Percentiles rank a stretch among this genome's conserved stretches.
phyloP scores from a whole-genome alignment of 2,888 invertebrate species.

The Amphipyra tragopoginis region DNA sequence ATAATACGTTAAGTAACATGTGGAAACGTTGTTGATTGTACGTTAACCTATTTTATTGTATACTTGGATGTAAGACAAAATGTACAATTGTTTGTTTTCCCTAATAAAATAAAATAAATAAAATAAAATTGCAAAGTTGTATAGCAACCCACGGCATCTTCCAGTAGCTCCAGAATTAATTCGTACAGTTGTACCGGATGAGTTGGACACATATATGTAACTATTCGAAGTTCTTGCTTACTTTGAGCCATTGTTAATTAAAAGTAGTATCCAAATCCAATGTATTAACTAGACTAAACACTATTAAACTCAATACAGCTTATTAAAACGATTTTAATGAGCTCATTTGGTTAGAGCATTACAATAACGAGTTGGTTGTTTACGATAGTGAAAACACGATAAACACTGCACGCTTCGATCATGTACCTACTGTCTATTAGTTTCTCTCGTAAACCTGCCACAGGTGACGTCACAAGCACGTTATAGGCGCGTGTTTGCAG shows the following conservation, averaged over 20 bases:
- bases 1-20: no score
- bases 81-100: no score
- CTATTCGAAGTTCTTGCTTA: conserved; percentile 84
- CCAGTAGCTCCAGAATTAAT: conserved; percentile 88
- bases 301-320: conserved; percentile 26
- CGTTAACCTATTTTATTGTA: no score
- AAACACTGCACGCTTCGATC: conserved; percentile 68
- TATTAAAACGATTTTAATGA: conserved; percentile 40
- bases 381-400: conserved; percentile 62
- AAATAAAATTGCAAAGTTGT: conserved; percentile 87
- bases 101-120: no score
- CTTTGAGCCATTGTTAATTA: conserved; percentile 72
- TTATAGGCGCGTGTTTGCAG: conserved; percentile 33
- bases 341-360: conserved; percentile 36
- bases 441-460: conserved; percentile 54
- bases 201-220: conserved; percentile 91
- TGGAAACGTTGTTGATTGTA: no score
- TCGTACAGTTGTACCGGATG: conserved; percentile 91
- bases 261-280: conserved; percentile 23
- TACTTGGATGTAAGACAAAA: no score
- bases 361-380: conserved; percentile 28
- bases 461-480: conserved; percentile 48
- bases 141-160: conserved; percentile 84
- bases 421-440: conserved; percentile 64
- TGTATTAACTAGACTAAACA: conserved; percentile 36